phyloP scores from a whole-genome alignment of 2,113 vertebrate species.

The Macrotus californicus region DNA sequence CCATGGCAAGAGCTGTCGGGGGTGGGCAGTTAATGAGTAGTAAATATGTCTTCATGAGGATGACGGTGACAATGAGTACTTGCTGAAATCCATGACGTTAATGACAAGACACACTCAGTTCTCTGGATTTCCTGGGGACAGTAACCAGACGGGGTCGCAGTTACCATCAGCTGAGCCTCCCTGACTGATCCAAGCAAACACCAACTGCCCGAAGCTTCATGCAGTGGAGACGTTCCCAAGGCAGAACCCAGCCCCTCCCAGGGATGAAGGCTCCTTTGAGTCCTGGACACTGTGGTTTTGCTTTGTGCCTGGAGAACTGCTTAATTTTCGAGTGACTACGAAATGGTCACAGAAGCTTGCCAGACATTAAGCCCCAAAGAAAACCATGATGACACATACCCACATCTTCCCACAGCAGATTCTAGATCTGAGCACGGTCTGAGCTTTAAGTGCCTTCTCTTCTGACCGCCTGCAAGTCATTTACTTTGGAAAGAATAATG shows the following conservation, averaged over 20 bases:
- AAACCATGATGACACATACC: not conserved
- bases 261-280: not conserved
- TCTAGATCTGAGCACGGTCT: accelerated
- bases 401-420: not conserved
- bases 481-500: slow-evolving; percentile 7
- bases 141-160: not conserved
- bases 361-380: not conserved
- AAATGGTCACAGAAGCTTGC: not conserved
- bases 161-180: accelerated
- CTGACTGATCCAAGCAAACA: not conserved
- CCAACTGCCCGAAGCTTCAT: accelerated
- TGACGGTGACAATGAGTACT: accelerated
- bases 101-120: accelerated
- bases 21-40: no score
- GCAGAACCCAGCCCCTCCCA: not conserved
- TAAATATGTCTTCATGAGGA: not conserved
- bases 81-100: not conserved
- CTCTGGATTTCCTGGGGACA: accelerated
- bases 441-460: not conserved
- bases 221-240: not conserved
- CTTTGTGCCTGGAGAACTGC: not conserved
- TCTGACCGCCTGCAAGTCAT: not conserved
- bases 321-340: not conserved
- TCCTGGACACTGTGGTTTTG: not conserved
- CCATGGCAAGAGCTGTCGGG: accelerated